These are phyloP conservation scores for Protaetia brevitarsis DNA, from an alignment of 1,140 invertebrate species.

Conservation along the genomic window DNA sequence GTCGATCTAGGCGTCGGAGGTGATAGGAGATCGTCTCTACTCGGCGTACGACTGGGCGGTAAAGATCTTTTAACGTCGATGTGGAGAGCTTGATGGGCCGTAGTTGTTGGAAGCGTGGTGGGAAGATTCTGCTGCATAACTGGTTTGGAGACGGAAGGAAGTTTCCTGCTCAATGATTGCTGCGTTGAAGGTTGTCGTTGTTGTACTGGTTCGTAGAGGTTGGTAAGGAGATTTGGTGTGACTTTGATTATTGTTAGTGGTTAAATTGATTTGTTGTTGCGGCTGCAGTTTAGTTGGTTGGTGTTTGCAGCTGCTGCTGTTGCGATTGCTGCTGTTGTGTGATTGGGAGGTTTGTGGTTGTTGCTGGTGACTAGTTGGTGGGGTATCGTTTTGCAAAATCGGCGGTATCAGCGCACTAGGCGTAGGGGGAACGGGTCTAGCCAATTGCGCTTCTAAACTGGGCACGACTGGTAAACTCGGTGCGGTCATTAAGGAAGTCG, in stretches of 20 bases:
- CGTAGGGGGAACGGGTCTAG: slow-evolving; percentile 66
- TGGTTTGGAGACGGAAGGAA: slow-evolving; percentile 54
- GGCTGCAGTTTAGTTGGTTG: too few relatives aligned
- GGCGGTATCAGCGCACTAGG: slow-evolving; percentile 51
- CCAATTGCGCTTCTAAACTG: slow-evolving; percentile 70
- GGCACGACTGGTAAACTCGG: slow-evolving; percentile 65
- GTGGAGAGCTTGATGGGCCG: slow-evolving; percentile 40
- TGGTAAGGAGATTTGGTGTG: background rate
- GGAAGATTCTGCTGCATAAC: slow-evolving; percentile 35
- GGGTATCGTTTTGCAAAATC: slow-evolving; percentile 39
- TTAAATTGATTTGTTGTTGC: background rate
- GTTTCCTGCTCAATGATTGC: slow-evolving; percentile 56
- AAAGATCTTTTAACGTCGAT: slow-evolving; percentile 46
- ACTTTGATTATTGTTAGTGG: slow-evolving; percentile 18
- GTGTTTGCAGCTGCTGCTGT: too few relatives aligned
- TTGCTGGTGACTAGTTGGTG: too few relatives aligned
- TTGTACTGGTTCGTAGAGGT: background rate
- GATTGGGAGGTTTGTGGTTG: too few relatives aligned
- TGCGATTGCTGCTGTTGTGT: slow-evolving; percentile 22
- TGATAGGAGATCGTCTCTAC: slow-evolving; percentile 47
- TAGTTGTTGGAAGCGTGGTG: slow-evolving; percentile 24
- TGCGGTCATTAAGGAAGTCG: slow-evolving; percentile 54
- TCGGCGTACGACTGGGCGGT: slow-evolving; percentile 44
- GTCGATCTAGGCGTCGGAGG: slow-evolving; percentile 45
- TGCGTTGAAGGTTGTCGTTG: slow-evolving; percentile 26